Evolutionary conservation across 2,888 invertebrate species (phyloP).

Genomic region (Leptopilina syphax): DNA sequence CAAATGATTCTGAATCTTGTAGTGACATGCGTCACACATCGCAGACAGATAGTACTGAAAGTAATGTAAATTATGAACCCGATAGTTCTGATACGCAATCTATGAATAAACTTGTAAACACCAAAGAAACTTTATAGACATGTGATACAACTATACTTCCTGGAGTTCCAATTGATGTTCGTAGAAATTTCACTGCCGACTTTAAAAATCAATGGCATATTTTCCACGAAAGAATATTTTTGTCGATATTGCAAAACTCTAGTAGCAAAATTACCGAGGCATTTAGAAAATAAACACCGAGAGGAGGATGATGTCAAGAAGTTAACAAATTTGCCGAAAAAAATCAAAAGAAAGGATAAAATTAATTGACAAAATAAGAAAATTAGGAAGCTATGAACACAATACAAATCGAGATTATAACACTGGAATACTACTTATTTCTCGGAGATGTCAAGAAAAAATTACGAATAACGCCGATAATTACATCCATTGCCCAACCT

Average conservation of each 20-base stretch:
- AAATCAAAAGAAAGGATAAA: not conserved
- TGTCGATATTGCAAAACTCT: constrained; percentile 42
- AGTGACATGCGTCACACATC: too few relatives aligned
- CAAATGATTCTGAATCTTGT: too few relatives aligned
- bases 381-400: not conserved
- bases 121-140: too few relatives aligned
- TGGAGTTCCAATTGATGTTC: too few relatives aligned
- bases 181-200: too few relatives aligned
- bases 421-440: not conserved
- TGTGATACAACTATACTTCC: too few relatives aligned
- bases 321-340: constrained; percentile 19
- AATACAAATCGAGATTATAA: not conserved
- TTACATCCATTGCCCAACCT: not conserved
- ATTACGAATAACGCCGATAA: not conserved
- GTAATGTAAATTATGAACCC: too few relatives aligned
- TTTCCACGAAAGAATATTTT: not conserved
- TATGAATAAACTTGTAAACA: too few relatives aligned
- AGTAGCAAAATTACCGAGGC: constrained; percentile 30
- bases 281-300: constrained; percentile 35
- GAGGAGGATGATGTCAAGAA: constrained; percentile 36
- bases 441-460: not conserved
- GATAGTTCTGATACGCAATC: too few relatives aligned
- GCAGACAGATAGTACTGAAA: too few relatives aligned
- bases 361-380: not conserved
- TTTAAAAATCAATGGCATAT: too few relatives aligned